Base-by-base conservation (phyloP, 2,888 invertebrate genomes). In the Monochamus alternatus region DNA sequence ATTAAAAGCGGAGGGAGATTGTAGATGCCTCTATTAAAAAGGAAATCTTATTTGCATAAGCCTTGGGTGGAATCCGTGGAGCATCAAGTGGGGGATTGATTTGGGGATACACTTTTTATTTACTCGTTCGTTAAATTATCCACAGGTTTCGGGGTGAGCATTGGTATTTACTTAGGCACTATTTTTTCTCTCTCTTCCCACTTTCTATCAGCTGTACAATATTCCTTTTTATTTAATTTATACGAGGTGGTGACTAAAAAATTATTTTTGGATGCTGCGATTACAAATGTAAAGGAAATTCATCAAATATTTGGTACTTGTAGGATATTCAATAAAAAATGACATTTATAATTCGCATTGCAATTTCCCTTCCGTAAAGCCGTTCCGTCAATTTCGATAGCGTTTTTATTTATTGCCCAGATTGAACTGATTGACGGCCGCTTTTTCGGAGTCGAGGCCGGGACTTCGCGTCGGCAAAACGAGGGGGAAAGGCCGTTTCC, bases 31-130 rank as follows among this genome's bases (percentile, higher is more conserved):
- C 67, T 67, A 67, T 67, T 67, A 58, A 58, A 64, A 67, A 67
- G 67, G 32, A 67, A 67, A 67, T 67, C 67, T 58, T 67, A 58
- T 67, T 67, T 67, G 58, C 69, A 9, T 69, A 59, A 59, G 58
- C 58, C 58, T 52, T 38, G 14, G 5, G 67, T 14, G 58, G 14
- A 44, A 58, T 22, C 38, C n/a, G n/a, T 7, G 14, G 22, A 69
- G 60, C 69, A 44, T 69, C 67, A 55, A 66, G 43, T 58, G 38
- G 67, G 67, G 58, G 55, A 43, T 69, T 60, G 43, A 60, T 60
- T 60, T 59, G 59, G 44, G 44, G 59, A 69, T 60, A 69, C 30
- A 64, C 10, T 69, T 60, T 69, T 59, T 69, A 69, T 69, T 69
- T 69, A 55, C 32, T 60, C 59, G 58, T 67, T 38, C 38, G 69